Conservation (phyloP, 1,140 invertebrate species). For the Pectinophora gossypiella region DNA sequence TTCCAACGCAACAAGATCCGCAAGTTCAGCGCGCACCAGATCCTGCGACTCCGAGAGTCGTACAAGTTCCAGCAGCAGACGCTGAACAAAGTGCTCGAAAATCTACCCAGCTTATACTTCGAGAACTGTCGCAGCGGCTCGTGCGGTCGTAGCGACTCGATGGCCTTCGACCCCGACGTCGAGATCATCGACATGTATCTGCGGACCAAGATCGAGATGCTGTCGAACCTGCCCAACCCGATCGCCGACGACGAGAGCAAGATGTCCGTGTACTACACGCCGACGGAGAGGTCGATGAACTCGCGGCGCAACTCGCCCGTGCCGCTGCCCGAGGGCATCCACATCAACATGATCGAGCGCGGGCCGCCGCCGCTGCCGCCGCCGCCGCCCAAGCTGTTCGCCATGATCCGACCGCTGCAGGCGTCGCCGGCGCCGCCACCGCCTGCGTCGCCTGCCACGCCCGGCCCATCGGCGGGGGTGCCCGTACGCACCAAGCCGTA, state of each 20-base stretch:
- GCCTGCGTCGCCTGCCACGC: constrained; percentile 19
- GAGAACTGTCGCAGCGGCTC: constrained; percentile 94
- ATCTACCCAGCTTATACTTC: constrained; percentile 93
- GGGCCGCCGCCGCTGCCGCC: constrained; percentile 65
- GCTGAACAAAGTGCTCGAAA: constrained; percentile 94
- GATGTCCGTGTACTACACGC: constrained; percentile 87
- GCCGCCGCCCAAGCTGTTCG: constrained; percentile 58
- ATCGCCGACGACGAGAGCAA: constrained; percentile 77
- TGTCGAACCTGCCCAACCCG: constrained; percentile 58
- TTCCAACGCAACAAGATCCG: constrained; percentile 95
- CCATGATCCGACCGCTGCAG: constrained; percentile 43
- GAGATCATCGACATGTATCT: constrained; percentile 79
- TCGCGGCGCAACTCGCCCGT: constrained; percentile 61
- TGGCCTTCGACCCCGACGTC: constrained; percentile 81
- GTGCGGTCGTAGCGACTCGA: constrained; percentile 87
- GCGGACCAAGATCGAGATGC: constrained; percentile 78
- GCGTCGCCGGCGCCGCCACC: constrained; percentile 25
- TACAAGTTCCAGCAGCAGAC: constrained; percentile 97
- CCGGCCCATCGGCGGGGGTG: constrained; percentile 20
- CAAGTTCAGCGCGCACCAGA: constrained; percentile 95
- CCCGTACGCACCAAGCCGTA: background rate
- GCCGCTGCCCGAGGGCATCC: constrained; percentile 71
- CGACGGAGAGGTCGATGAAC: constrained; percentile 78
- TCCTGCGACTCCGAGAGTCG: constrained; percentile 90
- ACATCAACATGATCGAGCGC: constrained; percentile 78